A percentile compares a stretch with the other conserved stretches of the same genome.
phyloP scores from a whole-genome alignment of 2,797 vertebrate species.

The Neomorphus geoffroyi region DNA sequence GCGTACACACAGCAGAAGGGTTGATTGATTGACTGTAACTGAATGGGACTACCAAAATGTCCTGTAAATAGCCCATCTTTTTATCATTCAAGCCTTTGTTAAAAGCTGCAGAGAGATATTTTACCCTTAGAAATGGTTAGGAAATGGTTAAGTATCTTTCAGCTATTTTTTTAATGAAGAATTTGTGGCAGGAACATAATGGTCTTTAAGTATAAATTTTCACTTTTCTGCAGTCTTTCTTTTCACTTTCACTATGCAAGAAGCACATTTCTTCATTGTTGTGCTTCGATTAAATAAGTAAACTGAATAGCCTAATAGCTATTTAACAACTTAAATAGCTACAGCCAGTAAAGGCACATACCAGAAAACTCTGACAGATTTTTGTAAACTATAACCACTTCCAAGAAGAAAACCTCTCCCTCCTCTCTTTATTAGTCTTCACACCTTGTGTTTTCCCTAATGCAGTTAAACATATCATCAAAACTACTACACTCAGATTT shows the following conservation, averaged over 20 bases:
- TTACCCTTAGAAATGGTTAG: neutral
- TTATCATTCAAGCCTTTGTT: neutral
- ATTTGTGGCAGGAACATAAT: neutral
- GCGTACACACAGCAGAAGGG: neutral
- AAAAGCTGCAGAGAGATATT: neutral
- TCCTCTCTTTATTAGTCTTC: neutral
- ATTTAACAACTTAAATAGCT: neutral
- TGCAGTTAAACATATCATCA: neutral
- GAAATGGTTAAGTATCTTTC: neutral
- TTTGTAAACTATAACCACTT: neutral
- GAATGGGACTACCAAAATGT: neutral
- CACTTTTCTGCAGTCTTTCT: neutral
- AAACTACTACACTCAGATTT: neutral
- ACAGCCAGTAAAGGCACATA: neutral
- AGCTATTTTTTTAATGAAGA: neutral
- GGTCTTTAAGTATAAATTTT: neutral
- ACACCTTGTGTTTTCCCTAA: neutral
- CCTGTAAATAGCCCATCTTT: neutral
- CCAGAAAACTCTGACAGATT: neutral
- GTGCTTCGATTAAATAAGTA: neutral
- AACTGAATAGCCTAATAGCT: neutral
- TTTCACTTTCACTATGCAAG: neutral
- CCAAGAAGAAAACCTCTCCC: neutral
- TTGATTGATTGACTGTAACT: neutral
- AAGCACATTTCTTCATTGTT: neutral